A percentile compares a stretch with the other conserved stretches of the same genome.
These are phyloP conservation scores for Panopea generosa DNA, from an alignment of 2,888 invertebrate species.

Conservation along the genomic window DNA sequence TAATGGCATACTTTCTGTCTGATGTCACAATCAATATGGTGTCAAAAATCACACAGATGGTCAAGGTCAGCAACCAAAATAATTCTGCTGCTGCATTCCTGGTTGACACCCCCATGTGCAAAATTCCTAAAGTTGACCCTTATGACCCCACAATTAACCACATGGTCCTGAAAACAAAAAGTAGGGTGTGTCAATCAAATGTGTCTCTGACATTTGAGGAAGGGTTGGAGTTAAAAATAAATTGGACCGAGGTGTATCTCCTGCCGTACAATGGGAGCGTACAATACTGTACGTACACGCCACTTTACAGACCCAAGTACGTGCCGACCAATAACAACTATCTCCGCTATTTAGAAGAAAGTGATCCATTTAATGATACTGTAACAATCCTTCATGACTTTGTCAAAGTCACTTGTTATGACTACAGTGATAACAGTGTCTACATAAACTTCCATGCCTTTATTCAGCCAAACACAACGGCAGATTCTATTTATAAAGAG, in stretches of 20 bases:
- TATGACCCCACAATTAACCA: conserved; percentile 72
- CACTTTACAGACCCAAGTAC: conserved; percentile 68
- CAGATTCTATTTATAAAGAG: conserved; percentile 51
- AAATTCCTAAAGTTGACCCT: conserved; percentile 80
- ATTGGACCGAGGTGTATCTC: conserved; percentile 50
- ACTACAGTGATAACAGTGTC: conserved; percentile 67
- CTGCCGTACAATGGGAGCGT: conserved; percentile 67
- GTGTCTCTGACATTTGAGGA: conserved; percentile 76
- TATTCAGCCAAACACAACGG: conserved; percentile 68
- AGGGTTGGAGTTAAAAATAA: conserved; percentile 52
- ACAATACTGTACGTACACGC: conserved; percentile 77
- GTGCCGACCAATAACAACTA: conserved; percentile 59
- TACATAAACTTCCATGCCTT: conserved; percentile 81
- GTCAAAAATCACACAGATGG: neutral
- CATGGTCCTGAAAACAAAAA: conserved; percentile 62
- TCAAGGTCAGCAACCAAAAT: neutral
- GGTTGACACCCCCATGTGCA: conserved; percentile 79
- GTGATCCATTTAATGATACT: conserved; percentile 47
- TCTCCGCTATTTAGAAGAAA: conserved; percentile 52
- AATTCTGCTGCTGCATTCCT: conserved; percentile 60
- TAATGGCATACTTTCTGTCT: conserved; percentile 4
- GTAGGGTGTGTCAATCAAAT: conserved; percentile 66
- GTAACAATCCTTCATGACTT: conserved; percentile 74
- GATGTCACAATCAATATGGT: conserved; percentile 8
- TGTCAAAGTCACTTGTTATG: conserved; percentile 78